Evolutionary conservation across 2,113 vertebrate genomes (phyloP).

Genomic region (Macroglossus sobrinus): DNA sequence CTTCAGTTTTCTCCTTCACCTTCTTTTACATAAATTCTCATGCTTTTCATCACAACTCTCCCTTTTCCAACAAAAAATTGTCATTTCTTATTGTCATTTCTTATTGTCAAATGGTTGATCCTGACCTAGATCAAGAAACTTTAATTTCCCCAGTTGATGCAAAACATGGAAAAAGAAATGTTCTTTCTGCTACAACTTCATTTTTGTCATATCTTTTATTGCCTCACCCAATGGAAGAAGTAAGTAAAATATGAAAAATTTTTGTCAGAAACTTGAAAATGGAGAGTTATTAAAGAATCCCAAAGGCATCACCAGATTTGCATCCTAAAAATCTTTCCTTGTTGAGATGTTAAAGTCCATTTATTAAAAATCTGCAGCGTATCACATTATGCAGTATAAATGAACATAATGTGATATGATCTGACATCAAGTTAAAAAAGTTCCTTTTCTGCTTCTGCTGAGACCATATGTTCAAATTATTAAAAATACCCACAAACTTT

Average conservation of each 20-base stretch:
- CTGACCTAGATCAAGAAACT: constrained; percentile 60
- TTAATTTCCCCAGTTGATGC: not conserved
- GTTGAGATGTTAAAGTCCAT: constrained; percentile 46
- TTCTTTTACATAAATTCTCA: constrained; percentile 53
- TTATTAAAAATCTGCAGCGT: constrained; percentile 74
- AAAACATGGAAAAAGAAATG: constrained; percentile 52
- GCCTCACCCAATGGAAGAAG: constrained; percentile 37
- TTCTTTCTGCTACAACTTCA: constrained; percentile 58
- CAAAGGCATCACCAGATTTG: constrained; percentile 54
- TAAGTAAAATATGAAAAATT: not conserved
- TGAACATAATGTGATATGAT: constrained; percentile 70
- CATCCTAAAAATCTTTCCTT: constrained; percentile 14
- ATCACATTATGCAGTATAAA: constrained; percentile 65
- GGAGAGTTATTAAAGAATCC: not conserved
- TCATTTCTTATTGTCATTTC: constrained; percentile 54
- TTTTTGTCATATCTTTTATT: constrained; percentile 73
- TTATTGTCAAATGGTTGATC: constrained; percentile 57
- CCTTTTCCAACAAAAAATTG: constrained; percentile 50
- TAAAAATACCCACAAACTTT: constrained; percentile 57
- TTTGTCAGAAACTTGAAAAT: not conserved
- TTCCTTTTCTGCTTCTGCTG: constrained; percentile 67
- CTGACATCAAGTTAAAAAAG: constrained; percentile 64
- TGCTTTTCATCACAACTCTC: constrained; percentile 46
- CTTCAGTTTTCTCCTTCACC: constrained; percentile 54
- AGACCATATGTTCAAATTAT: constrained; percentile 67